Conservation (phyloP, 2,888 invertebrate genomes). For the Conops quadrifasciatus region DNA sequence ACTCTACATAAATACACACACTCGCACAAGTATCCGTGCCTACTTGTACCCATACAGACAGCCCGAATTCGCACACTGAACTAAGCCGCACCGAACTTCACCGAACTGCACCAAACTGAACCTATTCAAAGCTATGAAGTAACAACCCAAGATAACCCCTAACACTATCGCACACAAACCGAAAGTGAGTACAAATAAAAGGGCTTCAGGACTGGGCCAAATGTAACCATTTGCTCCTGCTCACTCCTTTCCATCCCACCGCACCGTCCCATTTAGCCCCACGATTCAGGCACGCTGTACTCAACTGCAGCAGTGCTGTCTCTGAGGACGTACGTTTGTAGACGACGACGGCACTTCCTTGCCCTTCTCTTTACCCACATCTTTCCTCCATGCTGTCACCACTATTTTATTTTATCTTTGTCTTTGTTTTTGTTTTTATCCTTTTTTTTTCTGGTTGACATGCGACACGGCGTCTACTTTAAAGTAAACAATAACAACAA, state of each 20-base stretch:
- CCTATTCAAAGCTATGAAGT: too few relatives aligned
- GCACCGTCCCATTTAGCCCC: neutral
- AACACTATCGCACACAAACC: too few relatives aligned
- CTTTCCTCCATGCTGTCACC: conserved; percentile 1
- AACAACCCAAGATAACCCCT: too few relatives aligned
- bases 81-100: neutral
- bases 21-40: too few relatives aligned
- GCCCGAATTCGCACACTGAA: neutral
- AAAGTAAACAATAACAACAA: neutral
- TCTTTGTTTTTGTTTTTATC: conserved; percentile 15
- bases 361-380: neutral
- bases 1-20: too few relatives aligned
- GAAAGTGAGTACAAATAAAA: too few relatives aligned
- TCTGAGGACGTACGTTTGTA: too few relatives aligned
- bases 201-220: too few relatives aligned
- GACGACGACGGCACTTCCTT: neutral
- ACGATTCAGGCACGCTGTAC: neutral
- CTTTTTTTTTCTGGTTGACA: conserved; percentile 27
- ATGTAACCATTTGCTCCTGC: neutral
- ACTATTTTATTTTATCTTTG: conserved; percentile 10
- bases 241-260: neutral
- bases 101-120: too few relatives aligned
- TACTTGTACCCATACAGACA: neutral
- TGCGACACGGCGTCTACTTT: conserved; percentile 23
- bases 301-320: too few relatives aligned